Conservation (phyloP, 2,797 vertebrate species). For the Emydoidea blandingii region DNA sequence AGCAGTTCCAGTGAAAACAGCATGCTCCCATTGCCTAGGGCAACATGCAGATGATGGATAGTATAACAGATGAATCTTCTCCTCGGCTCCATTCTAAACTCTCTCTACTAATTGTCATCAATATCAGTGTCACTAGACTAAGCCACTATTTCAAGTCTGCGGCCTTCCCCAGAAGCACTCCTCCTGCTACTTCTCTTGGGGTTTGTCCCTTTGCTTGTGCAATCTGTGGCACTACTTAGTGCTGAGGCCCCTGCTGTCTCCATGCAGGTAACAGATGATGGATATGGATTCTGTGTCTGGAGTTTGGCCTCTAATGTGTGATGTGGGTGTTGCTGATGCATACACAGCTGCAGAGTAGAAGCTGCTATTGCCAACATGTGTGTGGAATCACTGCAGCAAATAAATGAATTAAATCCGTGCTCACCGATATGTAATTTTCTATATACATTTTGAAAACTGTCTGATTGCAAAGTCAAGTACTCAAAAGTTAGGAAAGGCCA, state of each 20-base stretch:
- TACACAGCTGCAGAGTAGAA: background rate
- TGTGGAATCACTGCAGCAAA: background rate
- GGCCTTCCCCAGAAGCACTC: conserved; percentile 4
- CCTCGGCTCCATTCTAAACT: conserved; percentile 68
- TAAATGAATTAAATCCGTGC: background rate
- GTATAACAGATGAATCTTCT: conserved; percentile 73
- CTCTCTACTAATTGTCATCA: conserved; percentile 72
- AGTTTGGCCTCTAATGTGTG: conserved; percentile 5
- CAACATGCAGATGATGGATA: conserved; percentile 72
- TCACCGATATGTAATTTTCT: background rate
- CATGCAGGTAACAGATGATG: conserved; percentile 41
- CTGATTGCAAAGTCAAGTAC: background rate
- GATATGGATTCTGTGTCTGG: background rate
- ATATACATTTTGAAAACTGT: fast-evolving
- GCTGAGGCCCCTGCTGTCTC: background rate
- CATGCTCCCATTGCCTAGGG: conserved; percentile 67
- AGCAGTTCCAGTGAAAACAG: conserved; percentile 47
- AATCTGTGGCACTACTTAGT: conserved; percentile 42
- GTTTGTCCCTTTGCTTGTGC: conserved; percentile 25
- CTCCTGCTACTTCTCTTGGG: conserved; percentile 53
- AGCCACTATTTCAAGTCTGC: conserved; percentile 16
- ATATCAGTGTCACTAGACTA: conserved; percentile 65
- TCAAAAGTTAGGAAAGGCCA: background rate
- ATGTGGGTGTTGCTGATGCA: background rate
- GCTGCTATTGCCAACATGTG: background rate